Evolutionary conservation across 2,797 vertebrate genomes (phyloP), one percentile per base, ranked within the genome.

Genomic region (Notolabrus celidotus): DNA sequence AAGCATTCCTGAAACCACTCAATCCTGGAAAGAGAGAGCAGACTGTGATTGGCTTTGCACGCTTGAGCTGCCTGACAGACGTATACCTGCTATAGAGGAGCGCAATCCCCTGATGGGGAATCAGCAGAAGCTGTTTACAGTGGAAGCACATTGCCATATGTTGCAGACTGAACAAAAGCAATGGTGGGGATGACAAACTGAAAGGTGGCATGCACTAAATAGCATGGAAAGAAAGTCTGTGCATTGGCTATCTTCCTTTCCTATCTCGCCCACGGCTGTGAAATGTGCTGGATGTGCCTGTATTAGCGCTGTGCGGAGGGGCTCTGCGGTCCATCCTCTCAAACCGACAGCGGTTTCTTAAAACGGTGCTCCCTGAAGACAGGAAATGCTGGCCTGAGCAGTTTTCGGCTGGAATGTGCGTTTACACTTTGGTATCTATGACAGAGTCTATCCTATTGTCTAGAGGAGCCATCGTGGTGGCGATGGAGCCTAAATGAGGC

Each of bases 401-500:
- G 19, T 91, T 92, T 91, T 88, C 45, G 56, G 65, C 66, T 56
- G 71, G 69, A 85, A 82, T 84, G 85, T 82, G 86, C 82, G 85
- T 88, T 88, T 86, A 83, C 52, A 38, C 69, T 76, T 86, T 79
- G 68, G 85, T 86, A 76, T 90, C 86, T 86, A 83, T 84, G 84
- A 87, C 84, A 84, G 78, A 85, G 79, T 83, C 84, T 74, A 75
- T 83, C 81, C 86, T 77, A 89, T 91, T 89, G 87, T 92, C 87
- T 90, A 51, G 82, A 85, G 76, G 63, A 90, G 79, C 76, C 87
- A 84, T 89, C 80, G 73, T 62, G 56, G 86, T 88, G 67, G 88
- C 85, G 71, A 79, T 80, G 84, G 86, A 89, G 85, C 86, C 89
- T 91, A 92, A 92, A 92, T 84, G 89, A 93, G 88, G 88, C 88